These are phyloP conservation scores for Littorina saxatilis DNA, from an alignment of 1,140 invertebrate genomes.

Conservation along the genomic window DNA sequence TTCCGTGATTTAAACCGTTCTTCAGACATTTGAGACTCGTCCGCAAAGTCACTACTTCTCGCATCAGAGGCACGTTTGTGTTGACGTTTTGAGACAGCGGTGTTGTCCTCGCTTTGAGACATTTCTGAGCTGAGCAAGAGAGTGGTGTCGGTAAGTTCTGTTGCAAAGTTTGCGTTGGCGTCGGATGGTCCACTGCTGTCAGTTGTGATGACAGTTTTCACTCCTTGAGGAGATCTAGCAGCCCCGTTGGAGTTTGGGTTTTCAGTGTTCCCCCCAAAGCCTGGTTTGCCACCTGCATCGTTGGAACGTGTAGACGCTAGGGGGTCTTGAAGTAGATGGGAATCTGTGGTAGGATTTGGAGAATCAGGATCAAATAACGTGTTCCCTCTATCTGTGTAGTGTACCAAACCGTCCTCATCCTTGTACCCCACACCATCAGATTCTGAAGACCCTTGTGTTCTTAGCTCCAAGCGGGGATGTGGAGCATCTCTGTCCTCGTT, in stretches of 20 bases:
- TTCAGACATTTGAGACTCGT: background rate
- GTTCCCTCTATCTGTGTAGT: too few relatives aligned
- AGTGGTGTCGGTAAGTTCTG: background rate
- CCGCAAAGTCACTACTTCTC: background rate
- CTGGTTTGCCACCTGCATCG: background rate
- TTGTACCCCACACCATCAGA: too few relatives aligned
- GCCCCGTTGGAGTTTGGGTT: too few relatives aligned
- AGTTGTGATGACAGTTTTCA: background rate
- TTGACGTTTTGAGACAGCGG: background rate
- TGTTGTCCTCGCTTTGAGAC: conserved; percentile 3
- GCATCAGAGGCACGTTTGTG: background rate
- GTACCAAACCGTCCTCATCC: too few relatives aligned
- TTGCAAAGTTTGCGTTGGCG: background rate
- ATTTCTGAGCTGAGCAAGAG: background rate
- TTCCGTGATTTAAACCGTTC: background rate
- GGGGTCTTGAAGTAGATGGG: too few relatives aligned
- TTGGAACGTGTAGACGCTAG: background rate
- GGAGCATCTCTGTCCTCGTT: too few relatives aligned
- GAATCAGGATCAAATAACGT: too few relatives aligned
- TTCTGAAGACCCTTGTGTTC: too few relatives aligned
- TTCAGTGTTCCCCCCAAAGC: background rate
- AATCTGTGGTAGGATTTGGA: too few relatives aligned
- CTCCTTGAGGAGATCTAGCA: background rate
- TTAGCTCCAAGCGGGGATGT: too few relatives aligned
- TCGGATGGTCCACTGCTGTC: background rate